phyloP scores from a whole-genome alignment of 2,113 vertebrate species.

The Platycercus adscitus region DNA sequence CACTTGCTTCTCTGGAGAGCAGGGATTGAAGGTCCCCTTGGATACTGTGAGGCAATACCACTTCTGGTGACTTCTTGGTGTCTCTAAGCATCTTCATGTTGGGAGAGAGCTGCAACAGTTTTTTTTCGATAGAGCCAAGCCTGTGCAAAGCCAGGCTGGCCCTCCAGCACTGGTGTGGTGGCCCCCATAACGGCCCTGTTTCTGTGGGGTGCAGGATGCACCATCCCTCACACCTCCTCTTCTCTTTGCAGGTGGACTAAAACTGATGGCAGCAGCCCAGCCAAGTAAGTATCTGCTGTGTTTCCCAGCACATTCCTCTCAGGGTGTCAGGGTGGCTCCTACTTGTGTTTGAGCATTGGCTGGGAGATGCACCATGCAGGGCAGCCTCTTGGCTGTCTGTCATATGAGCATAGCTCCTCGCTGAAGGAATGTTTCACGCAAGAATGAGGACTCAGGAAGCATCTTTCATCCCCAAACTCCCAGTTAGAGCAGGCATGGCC shows the following conservation, averaged over 20 bases:
- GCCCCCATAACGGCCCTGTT: neutral
- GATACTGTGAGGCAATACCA: neutral
- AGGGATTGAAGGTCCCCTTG: neutral
- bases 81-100: neutral
- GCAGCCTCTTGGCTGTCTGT: neutral
- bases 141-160: neutral
- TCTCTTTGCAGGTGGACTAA: slow-evolving; percentile 64
- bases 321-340: accelerated
- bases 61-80: neutral
- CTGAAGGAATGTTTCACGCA: neutral
- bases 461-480: neutral
- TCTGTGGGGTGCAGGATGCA: neutral
- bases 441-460: neutral
- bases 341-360: neutral
- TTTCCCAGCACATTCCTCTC: neutral
- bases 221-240: neutral
- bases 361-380: neutral
- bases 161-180: neutral
- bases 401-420: neutral
- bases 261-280: slow-evolving; percentile 37
- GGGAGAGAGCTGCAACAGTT: neutral
- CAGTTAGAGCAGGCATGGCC: neutral
- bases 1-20: neutral
- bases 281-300: slow-evolving; percentile 50
- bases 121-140: neutral